A percentile compares a stretch with the other conserved stretches of the same genome.
These are phyloP conservation scores for Semotilus atromaculatus DNA, from an alignment of 2,797 vertebrate genomes.

Conservation along the genomic window DNA sequence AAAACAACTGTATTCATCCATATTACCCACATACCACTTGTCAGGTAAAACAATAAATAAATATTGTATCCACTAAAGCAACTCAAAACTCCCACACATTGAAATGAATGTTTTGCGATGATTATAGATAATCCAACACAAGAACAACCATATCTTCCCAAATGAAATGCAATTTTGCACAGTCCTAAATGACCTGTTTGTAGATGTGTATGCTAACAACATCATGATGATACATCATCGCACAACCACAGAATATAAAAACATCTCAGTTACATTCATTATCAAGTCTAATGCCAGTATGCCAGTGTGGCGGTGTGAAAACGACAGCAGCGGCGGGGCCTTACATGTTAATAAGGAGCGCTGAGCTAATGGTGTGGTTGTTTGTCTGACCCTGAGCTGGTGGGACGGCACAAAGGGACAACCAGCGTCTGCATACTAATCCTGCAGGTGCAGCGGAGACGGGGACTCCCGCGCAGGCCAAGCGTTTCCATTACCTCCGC, in stretches of 20 bases:
- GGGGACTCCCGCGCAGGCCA: constrained; percentile 4
- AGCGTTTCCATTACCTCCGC: constrained; percentile 30
- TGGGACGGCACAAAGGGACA: constrained; percentile 16
- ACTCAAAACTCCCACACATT: background rate
- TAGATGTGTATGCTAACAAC: background rate
- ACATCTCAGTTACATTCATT: constrained; percentile 28
- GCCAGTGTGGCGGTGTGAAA: background rate
- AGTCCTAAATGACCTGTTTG: background rate
- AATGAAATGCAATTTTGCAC: background rate
- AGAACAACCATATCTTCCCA: background rate
- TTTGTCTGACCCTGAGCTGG: constrained; percentile 60
- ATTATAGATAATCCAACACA: background rate
- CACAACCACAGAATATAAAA: constrained; percentile 2
- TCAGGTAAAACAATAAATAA: no score
- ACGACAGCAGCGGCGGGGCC: background rate
- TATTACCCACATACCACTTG: no score
- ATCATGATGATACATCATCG: background rate
- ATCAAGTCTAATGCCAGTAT: background rate
- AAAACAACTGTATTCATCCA: no score
- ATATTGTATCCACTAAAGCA: background rate
- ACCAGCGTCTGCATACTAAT: constrained; percentile 61
- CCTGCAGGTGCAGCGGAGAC: constrained; percentile 52
- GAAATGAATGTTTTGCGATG: background rate
- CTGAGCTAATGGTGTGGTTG: constrained; percentile 62
- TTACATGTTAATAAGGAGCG: constrained; percentile 52